Conservation (phyloP, 2,888 invertebrate species). For the Corbicula japonica region DNA sequence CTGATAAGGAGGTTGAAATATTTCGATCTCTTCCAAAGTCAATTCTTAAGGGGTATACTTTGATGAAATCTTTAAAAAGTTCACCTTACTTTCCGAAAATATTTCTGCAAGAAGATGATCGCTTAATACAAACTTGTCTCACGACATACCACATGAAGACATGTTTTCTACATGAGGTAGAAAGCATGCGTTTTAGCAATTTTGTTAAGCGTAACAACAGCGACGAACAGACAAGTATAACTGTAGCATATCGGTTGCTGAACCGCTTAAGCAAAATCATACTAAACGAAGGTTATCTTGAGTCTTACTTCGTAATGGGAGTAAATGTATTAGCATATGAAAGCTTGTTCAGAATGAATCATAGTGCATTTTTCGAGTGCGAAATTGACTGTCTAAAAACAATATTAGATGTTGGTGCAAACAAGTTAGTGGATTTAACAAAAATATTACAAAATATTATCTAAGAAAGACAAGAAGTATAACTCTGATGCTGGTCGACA, state of each 20-base stretch:
- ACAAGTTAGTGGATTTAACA: too few relatives aligned
- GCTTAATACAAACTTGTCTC: not conserved
- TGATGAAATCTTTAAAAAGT: slow-evolving; percentile 1
- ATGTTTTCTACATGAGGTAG: slow-evolving; percentile 16
- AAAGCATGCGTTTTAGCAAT: not conserved
- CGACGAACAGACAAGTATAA: not conserved
- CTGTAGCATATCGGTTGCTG: not conserved
- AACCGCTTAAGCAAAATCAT: not conserved
- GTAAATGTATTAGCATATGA: slow-evolving; percentile 13
- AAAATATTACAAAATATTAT: too few relatives aligned
- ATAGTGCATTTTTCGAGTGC: not conserved
- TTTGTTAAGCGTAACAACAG: not conserved
- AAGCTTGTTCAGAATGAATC: slow-evolving; percentile 6
- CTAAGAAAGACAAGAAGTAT: too few relatives aligned
- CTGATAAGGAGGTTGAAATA: slow-evolving; percentile 11
- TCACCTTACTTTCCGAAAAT: slow-evolving; percentile 14
- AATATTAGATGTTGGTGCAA: not conserved
- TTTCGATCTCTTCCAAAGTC: not conserved
- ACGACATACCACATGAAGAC: slow-evolving; percentile 17
- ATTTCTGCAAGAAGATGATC: not conserved
- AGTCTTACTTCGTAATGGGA: slow-evolving; percentile 13
- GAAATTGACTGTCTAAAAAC: not conserved
- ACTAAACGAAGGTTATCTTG: not conserved
- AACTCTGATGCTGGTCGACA: too few relatives aligned
- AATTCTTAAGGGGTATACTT: slow-evolving; percentile 11